Evolutionary conservation across 2,888 invertebrate species (phyloP), one percentile per base, ranked within the genome.

Genomic region (Tachina lurida): DNA sequence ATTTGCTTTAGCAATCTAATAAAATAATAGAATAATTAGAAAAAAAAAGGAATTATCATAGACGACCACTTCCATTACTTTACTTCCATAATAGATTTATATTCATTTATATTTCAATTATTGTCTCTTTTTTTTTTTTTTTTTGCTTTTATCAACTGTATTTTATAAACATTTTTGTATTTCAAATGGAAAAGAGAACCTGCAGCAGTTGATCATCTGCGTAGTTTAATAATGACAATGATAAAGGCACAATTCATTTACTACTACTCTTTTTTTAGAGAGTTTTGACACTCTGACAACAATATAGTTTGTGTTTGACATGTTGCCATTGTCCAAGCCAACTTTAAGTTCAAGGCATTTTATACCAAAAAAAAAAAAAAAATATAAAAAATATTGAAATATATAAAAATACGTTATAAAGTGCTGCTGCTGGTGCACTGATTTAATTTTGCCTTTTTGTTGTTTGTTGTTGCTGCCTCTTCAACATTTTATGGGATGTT

Each of bases 341-440:
- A 52, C 58, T 45, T 10, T 62, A 9, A 43, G 54, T 54, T 39
- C 54, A 39, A 39, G 31, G 43, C 76, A 77, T 63, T 71, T 43
- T 56, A 54, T n/a, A 54, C 31, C 31, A 39, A 56, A 31, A 68
- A 56, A 65, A 75, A 58, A 45, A 43, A 39, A 31, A 31, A 7
- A 0, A 31, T n/a, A 31, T 31, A 7, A 31, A 31, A 31, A 22
- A 22, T n/a, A n/a, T 22, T 22, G 22, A 22, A 31, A 31, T 31
- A 31, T 3, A 31, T 31, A 60, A 67, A 65, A 75, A 71, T 22
- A 71, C 68, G 76, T 76, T 76, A 49, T 54, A 76, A 80, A 65
- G 74, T 71, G 49, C 60, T 68, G 39, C 10, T 60, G 62, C 41
- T 63, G 43, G 43, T 76, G 84, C 79, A 84, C 80, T 84, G 80